Conservation (phyloP, 2,113 vertebrate genomes). For the Mus pahari region DNA sequence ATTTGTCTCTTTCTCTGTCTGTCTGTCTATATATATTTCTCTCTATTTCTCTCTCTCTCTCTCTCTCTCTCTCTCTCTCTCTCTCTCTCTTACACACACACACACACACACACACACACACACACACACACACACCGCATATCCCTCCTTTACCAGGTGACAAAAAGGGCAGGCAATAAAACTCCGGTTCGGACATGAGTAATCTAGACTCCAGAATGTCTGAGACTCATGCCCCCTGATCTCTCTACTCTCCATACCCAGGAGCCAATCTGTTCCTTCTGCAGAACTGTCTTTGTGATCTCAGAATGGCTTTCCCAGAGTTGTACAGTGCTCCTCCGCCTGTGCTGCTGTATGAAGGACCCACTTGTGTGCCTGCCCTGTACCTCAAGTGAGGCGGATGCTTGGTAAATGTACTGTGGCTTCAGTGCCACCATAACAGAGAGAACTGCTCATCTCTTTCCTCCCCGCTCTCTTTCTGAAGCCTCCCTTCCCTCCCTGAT, state of each 20-base stretch:
- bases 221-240: not conserved
- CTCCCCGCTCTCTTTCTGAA: not conserved
- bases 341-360: not conserved
- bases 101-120: not conserved
- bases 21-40: not conserved
- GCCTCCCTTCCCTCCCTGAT: not conserved
- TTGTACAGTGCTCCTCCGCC: not conserved
- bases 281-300: not conserved
- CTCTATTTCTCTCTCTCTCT: not conserved
- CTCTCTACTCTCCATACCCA: not conserved
- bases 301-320: not conserved
- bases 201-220: not conserved
- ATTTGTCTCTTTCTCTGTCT: not conserved
- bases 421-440: not conserved
- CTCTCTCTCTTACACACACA: not conserved
- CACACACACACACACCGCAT: not conserved
- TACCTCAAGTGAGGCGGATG: not conserved
- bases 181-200: not conserved
- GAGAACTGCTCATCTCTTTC: not conserved
- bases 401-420: not conserved
- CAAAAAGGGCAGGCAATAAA: not conserved
- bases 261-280: not conserved
- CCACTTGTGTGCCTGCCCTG: not conserved
- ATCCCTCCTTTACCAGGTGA: not conserved
- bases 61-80: not conserved